Evolutionary conservation across 2,888 invertebrate species (phyloP).

Genomic region (Zaprionus bogoriensis): DNA sequence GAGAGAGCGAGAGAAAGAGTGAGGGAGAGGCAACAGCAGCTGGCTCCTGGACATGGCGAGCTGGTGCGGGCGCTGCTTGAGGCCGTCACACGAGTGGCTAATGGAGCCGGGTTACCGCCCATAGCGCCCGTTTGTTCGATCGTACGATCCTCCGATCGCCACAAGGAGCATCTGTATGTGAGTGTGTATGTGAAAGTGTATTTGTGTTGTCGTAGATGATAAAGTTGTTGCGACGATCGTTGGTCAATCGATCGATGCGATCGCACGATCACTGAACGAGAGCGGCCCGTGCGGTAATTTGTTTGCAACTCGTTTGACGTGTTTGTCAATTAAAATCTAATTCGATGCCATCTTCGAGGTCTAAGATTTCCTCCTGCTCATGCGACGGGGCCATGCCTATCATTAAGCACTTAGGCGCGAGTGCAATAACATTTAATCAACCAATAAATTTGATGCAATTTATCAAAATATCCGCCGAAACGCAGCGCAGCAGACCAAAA

Average conservation of each 20-base stretch:
- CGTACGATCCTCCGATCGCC: background rate
- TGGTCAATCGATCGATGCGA: constrained; percentile 23
- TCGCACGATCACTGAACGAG: constrained; percentile 18
- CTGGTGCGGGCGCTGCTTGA: constrained; percentile 50
- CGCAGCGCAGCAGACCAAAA: constrained; percentile 42
- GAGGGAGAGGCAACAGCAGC: constrained; percentile 22
- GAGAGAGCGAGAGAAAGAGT: background rate
- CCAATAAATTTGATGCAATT: constrained; percentile 76
- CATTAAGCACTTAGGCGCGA: constrained; percentile 74
- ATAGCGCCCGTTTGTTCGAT: constrained; percentile 36
- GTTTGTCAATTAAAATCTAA: constrained; percentile 79
- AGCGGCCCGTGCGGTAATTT: constrained; percentile 61
- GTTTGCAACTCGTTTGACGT: constrained; percentile 72
- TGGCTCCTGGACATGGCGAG: constrained; percentile 37
- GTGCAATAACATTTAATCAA: constrained; percentile 77
- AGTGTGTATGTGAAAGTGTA: constrained; percentile 13
- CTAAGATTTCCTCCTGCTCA: constrained; percentile 28
- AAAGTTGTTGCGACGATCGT: constrained; percentile 62
- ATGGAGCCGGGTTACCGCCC: constrained; percentile 66
- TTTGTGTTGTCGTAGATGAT: constrained; percentile 45
- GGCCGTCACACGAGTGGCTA: constrained; percentile 48
- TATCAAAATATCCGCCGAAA: constrained; percentile 55
- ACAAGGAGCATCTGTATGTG: constrained; percentile 12
- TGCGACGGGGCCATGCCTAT: constrained; percentile 51
- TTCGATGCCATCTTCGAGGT: constrained; percentile 60